A percentile compares a stretch with the other conserved stretches of the same genome.
Evolutionary conservation across 1,140 invertebrate genomes (phyloP).

Genomic region (Watersipora subatra): DNA sequence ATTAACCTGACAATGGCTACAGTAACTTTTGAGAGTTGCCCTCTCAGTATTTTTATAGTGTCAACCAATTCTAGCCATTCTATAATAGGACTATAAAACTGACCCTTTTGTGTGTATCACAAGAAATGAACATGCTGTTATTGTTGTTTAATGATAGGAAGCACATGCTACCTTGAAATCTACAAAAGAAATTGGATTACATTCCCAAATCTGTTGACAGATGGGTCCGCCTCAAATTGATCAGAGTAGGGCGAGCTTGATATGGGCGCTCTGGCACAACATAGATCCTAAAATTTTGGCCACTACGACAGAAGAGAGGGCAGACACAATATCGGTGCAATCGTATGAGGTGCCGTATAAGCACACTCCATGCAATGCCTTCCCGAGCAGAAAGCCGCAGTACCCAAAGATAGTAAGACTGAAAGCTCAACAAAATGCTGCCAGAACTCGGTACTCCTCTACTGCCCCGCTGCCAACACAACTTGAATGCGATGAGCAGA

Average conservation of each 20-base stretch:
- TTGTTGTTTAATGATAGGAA: no score
- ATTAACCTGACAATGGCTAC: no score
- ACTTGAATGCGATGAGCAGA: neutral
- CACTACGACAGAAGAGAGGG: neutral
- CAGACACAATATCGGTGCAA: neutral
- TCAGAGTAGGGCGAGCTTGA: neutral
- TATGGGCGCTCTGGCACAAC: neutral
- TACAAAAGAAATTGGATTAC: no score
- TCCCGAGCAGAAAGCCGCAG: neutral
- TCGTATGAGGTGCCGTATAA: constrained; percentile 3
- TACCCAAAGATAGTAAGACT: neutral
- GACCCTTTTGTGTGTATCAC: no score
- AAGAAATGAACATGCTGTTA: no score
- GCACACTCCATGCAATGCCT: neutral
- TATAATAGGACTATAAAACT: no score
- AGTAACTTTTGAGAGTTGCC: no score
- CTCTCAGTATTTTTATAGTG: no score
- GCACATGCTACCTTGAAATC: no score
- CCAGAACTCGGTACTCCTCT: neutral
- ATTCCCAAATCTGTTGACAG: neutral
- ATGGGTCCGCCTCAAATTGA: neutral
- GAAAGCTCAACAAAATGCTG: neutral
- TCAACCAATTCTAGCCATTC: no score
- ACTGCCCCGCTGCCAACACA: neutral
- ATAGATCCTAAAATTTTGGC: neutral